These are phyloP conservation scores for Amblyraja radiata DNA, from an alignment of 2,797 vertebrate genomes.

Conservation along the genomic window DNA sequence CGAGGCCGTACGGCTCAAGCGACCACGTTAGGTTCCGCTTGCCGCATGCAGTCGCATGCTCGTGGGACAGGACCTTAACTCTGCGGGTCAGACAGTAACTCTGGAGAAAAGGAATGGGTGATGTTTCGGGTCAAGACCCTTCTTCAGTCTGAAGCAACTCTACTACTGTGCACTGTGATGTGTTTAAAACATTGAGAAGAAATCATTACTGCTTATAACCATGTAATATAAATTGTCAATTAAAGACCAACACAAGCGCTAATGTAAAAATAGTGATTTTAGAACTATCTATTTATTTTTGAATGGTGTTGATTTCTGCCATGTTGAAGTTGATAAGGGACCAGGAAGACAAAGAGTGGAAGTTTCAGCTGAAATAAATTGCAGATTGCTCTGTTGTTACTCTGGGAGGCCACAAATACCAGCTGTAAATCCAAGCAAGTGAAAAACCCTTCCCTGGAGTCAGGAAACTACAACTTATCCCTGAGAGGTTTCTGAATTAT, in stretches of 20 bases:
- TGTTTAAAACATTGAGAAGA: too few relatives aligned
- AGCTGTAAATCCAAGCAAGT: background rate
- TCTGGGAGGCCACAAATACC: background rate
- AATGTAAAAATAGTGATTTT: too few relatives aligned
- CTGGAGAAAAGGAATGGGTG: too few relatives aligned
- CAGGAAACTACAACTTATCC: background rate
- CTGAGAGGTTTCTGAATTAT: background rate
- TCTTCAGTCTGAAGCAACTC: too few relatives aligned
- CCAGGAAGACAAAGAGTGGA: background rate
- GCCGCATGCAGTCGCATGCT: too few relatives aligned
- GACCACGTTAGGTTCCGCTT: too few relatives aligned
- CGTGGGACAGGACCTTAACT: too few relatives aligned
- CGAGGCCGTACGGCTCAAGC: too few relatives aligned
- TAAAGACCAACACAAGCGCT: background rate
- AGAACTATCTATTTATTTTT: background rate
- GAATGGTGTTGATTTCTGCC: background rate
- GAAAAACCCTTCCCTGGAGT: background rate
- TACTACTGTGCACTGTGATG: too few relatives aligned
- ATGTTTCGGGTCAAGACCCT: too few relatives aligned
- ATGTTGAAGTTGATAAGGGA: background rate
- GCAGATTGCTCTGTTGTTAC: background rate
- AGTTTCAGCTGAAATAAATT: background rate
- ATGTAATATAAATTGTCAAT: background rate
- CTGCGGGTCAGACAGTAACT: too few relatives aligned
- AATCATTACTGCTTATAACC: background rate